Base-by-base conservation (phyloP, 2,888 invertebrate species). In the Nemurella pictetii region DNA sequence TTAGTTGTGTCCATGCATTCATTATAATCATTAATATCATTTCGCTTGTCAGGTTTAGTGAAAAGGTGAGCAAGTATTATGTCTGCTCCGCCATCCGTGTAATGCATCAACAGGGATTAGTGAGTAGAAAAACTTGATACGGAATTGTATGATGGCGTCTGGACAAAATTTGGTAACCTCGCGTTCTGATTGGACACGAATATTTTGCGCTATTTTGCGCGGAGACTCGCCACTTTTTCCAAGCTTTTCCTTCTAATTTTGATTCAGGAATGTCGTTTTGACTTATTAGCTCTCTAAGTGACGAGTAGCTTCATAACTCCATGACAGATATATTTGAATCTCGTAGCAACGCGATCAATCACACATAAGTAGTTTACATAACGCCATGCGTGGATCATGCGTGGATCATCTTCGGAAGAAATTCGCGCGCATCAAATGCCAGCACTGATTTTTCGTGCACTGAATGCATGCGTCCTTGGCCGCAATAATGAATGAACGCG, bases 1-100 rank as follows among this genome's bases (percentile, higher is more conserved):
- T 30, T 32, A 32, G 30, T 35, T 30, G 80, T 80, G 80, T 80
- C 80, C 35, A 35, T 20, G 80, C 80, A 35, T 32, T 30, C 80
- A 80, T 78, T 78, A 78, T 28, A 28, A 78, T 29, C 78, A 30
- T 29, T 78, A 28, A 28, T 78, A 55, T 55, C 55, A 55, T 55
- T 55, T 55, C 55, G 55, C 27, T 27, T 75, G 75, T 75, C 75
- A 75, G 75, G 4, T 27, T 75, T 75, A 75, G 75, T 28, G 26
- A 15, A 55, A 55, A 55, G 55, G 55, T 55, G 55, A 55, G 27
- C 26, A 5, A 26, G 75, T 9, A 26, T 28, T 75, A 28, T 75
- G 80, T 80, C 80, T 30, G 29, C 29, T 30, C n/a, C n/a, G 75
- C 75, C 75, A 75, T 7, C 35, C 26, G 80, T 80, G 32, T 25